phyloP scores from a whole-genome alignment of 2,888 invertebrate genomes.

The Lepidochitona cinerea region DNA sequence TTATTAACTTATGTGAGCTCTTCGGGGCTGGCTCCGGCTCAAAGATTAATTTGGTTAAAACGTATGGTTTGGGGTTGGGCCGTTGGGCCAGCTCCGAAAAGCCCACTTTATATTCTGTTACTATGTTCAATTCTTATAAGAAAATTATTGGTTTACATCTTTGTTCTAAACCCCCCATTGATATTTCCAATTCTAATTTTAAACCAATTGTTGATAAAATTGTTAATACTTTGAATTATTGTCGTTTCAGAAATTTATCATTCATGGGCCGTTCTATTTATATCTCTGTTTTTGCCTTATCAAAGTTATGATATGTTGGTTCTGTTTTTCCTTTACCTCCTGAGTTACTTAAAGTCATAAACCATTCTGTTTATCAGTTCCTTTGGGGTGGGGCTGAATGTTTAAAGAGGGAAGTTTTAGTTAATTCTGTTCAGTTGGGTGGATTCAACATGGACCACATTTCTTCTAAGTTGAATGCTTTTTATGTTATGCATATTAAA shows the following conservation, averaged over 20 bases:
- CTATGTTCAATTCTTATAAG: neutral
- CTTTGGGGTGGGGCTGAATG: too few species aligned
- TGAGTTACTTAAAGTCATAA: too few species aligned
- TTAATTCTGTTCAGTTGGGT: too few species aligned
- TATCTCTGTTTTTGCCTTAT: neutral
- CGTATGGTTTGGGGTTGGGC: neutral
- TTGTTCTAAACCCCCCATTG: neutral
- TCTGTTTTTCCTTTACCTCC: too few species aligned
- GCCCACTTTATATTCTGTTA: neutral
- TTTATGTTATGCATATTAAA: too few species aligned
- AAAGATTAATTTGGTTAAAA: neutral
- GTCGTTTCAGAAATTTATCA: neutral
- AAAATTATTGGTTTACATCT: neutral
- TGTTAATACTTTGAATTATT: neutral
- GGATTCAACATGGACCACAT: too few species aligned
- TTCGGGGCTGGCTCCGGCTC: neutral
- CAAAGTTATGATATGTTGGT: too few species aligned
- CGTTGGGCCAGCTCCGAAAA: neutral
- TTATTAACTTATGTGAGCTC: neutral
- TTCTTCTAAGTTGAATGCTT: too few species aligned
- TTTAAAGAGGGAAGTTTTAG: too few species aligned
- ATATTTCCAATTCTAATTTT: neutral
- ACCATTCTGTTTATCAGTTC: too few species aligned
- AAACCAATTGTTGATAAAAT: neutral
- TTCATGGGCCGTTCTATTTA: neutral